Evolutionary conservation across 2,888 invertebrate genomes (phyloP).

Genomic region (Drosophila subsilvestris): DNA sequence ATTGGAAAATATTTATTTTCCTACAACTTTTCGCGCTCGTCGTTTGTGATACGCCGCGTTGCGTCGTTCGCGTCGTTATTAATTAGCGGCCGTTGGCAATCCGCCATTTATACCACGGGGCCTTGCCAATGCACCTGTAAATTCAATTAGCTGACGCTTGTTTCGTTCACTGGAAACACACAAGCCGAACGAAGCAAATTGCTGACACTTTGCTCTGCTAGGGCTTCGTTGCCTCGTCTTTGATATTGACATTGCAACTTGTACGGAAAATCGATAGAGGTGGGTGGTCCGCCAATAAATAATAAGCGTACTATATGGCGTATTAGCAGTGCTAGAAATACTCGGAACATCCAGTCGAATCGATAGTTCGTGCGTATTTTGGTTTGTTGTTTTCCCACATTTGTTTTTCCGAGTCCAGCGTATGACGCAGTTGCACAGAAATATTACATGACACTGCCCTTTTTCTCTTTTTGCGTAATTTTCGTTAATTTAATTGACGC

Average conservation of each 20-base stretch:
- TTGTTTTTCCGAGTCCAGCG: slow-evolving; percentile 8
- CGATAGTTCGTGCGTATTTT: slow-evolving; percentile 57
- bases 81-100: slow-evolving; percentile 61
- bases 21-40: slow-evolving; percentile 47
- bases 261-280: slow-evolving; percentile 50
- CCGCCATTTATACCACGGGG: slow-evolving; percentile 73
- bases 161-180: background rate
- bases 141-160: slow-evolving; percentile 68
- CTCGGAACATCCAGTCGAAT: slow-evolving; percentile 40
- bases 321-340: slow-evolving; percentile 61
- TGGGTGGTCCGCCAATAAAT: slow-evolving; percentile 36
- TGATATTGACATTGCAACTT: slow-evolving; percentile 73
- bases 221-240: slow-evolving; percentile 64
- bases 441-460: slow-evolving; percentile 40
- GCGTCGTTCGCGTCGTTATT: slow-evolving; percentile 73
- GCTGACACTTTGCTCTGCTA: slow-evolving; percentile 41
- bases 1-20: background rate
- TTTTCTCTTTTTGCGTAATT: slow-evolving; percentile 44
- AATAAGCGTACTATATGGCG: slow-evolving; percentile 52
- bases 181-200: slow-evolving; percentile 40
- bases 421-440: slow-evolving; percentile 57
- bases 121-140: slow-evolving; percentile 45
- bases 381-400: slow-evolving; percentile 20
- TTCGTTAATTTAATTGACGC: slow-evolving; percentile 62
- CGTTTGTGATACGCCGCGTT: slow-evolving; percentile 55